Percentiles rank a stretch among this genome's conserved stretches.
These are phyloP conservation scores for Zaprionus tsacasi DNA, from an alignment of 1,140 invertebrate species.

Conservation along the genomic window DNA sequence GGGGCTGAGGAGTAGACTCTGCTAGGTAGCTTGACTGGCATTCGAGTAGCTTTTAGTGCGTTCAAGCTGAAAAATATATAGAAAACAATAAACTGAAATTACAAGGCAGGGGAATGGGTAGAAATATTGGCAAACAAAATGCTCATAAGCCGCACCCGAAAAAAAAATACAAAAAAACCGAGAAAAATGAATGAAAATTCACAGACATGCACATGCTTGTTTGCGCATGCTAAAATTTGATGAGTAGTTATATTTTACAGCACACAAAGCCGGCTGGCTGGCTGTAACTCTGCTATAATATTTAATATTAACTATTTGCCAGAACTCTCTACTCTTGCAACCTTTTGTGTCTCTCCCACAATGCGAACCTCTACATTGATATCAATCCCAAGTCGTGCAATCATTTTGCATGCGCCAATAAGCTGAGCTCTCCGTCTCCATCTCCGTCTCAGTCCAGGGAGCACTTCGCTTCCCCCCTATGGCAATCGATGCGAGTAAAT, in stretches of 20 bases:
- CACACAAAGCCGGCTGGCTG: neutral
- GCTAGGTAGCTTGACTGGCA: constrained; percentile 57
- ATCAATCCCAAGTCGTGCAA: constrained; percentile 26
- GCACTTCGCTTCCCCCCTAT: neutral
- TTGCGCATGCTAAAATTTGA: constrained; percentile 68
- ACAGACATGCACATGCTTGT: constrained; percentile 52
- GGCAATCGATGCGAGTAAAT: constrained; percentile 47
- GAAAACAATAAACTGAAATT: constrained; percentile 81
- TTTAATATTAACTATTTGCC: constrained; percentile 48
- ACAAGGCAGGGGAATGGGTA: constrained; percentile 51
- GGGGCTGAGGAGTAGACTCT: constrained; percentile 3
- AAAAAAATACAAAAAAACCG: constrained; percentile 26
- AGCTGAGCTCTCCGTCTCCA: constrained; percentile 46
- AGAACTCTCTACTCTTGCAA: neutral
- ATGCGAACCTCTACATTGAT: constrained; percentile 46
- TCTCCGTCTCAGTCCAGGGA: constrained; percentile 29
- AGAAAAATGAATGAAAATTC: constrained; percentile 11
- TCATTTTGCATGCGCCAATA: constrained; percentile 73
- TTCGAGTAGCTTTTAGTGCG: constrained; percentile 78
- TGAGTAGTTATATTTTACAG: constrained; percentile 58
- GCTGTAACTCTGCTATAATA: constrained; percentile 8
- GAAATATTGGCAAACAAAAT: constrained; percentile 77
- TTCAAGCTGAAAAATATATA: constrained; percentile 82
- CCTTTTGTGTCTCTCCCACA: too few species aligned
- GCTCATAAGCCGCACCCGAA: constrained; percentile 70